Conservation (phyloP, 2,113 vertebrate genomes). For the Engraulis encrasicolus region DNA sequence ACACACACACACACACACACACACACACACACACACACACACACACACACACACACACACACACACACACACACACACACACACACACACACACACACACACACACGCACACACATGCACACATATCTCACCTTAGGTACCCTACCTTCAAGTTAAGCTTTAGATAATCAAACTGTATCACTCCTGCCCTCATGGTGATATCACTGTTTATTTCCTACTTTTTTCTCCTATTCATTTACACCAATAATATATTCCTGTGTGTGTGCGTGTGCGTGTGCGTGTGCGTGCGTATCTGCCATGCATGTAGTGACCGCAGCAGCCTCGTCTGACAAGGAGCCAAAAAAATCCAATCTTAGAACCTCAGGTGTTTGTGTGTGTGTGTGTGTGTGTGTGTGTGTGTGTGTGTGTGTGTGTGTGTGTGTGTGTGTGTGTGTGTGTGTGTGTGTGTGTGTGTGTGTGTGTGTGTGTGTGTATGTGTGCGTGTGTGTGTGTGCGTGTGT, state of each 20-base stretch:
- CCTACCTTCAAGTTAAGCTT: too few relatives aligned
- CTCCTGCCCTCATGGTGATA: too few relatives aligned
- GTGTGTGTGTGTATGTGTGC: too few relatives aligned
- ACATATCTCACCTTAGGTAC: not conserved
- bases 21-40: not conserved
- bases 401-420: too few relatives aligned
- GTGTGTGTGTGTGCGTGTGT: not conserved
- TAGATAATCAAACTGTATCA: too few relatives aligned
- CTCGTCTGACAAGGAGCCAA: too few relatives aligned
- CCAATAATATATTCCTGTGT: not conserved
- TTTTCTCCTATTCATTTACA: too few relatives aligned
- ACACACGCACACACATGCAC: not conserved
- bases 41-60: not conserved
- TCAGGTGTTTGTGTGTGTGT: not conserved
- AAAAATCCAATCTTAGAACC: not conserved
- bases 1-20: slow-evolving; percentile 21
- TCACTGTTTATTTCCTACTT: too few relatives aligned
- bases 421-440: too few relatives aligned
- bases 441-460: too few relatives aligned
- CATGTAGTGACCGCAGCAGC: not conserved
- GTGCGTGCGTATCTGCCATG: too few relatives aligned
- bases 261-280: not conserved
- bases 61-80: slow-evolving; percentile 20
- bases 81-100: not conserved
- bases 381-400: too few relatives aligned